A percentile compares a stretch with the other conserved stretches of the same genome.
phyloP scores from a whole-genome alignment of 2,888 invertebrate species.

The Anthophora plumipes region DNA sequence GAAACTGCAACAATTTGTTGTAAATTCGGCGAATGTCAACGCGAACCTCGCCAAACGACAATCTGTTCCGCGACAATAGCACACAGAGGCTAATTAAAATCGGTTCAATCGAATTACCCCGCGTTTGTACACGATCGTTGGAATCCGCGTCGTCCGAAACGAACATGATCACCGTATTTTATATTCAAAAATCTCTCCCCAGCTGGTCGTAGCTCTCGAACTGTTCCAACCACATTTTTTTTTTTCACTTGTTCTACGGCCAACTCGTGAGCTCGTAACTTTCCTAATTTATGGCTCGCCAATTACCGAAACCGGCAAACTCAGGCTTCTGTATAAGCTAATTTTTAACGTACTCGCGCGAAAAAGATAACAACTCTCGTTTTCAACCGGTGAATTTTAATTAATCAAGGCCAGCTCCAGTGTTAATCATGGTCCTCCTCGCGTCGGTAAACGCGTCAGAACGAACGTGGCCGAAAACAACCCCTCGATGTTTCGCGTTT shows the following conservation, averaged over 20 bases:
- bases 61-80: constrained; percentile 18
- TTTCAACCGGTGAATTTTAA: constrained; percentile 44
- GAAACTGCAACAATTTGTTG: constrained; percentile 36
- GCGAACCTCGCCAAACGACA: not conserved
- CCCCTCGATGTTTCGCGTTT: constrained; percentile 10
- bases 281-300: constrained; percentile 42
- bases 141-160: not conserved
- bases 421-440: constrained; percentile 17
- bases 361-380: constrained; percentile 14
- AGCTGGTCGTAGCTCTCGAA: not conserved
- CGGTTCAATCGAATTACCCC: constrained; percentile 11
- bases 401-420: constrained; percentile 29
- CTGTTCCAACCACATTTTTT: too few relatives aligned
- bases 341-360: constrained; percentile 22
- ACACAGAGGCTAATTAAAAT: constrained; percentile 43
- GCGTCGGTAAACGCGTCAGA: not conserved
- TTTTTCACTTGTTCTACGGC: not conserved
- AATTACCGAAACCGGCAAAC: constrained; percentile 20
- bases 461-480: constrained; percentile 9
- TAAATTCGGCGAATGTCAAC: constrained; percentile 8
- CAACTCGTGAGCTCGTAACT: not conserved
- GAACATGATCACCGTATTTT: not conserved
- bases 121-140: not conserved
- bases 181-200: not conserved
- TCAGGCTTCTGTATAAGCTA: not conserved